These are phyloP conservation scores for Tribolium castaneum DNA, from an alignment of 1,140 invertebrate genomes.

Conservation along the genomic window DNA sequence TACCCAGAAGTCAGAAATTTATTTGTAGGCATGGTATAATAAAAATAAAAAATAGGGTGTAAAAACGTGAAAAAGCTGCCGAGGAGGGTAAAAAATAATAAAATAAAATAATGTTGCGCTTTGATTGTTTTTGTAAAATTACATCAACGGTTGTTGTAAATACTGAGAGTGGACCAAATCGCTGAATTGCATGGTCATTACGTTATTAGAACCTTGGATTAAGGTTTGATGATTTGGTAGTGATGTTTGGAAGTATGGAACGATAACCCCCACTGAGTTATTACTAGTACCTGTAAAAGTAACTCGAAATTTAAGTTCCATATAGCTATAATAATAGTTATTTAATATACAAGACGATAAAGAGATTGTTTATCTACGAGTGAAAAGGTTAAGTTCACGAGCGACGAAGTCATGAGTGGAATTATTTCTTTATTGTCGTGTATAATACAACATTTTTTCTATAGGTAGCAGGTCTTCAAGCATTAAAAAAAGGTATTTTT, in stretches of 20 bases:
- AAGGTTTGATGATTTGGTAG: conserved; percentile 52
- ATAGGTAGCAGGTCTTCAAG: no score
- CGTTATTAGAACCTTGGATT: conserved; percentile 37
- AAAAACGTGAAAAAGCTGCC: not conserved
- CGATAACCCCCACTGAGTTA: conserved; percentile 48
- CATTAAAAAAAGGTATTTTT: no score
- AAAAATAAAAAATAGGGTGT: not conserved
- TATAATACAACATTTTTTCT: no score
- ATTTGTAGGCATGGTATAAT: not conserved
- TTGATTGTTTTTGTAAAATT: conserved; percentile 2
- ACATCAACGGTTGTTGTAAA: conserved; percentile 42
- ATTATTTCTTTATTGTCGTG: no score
- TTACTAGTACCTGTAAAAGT: conserved; percentile 39
- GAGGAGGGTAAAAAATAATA: no score
- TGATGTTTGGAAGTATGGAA: conserved; percentile 54
- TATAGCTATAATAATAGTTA: no score
- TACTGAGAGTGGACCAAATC: conserved; percentile 47
- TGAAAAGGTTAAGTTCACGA: no score
- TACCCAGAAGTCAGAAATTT: no score
- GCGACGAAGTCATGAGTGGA: no score
- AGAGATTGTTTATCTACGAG: no score
- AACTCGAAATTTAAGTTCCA: not conserved
- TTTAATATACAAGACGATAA: no score
- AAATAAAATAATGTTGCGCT: not conserved
- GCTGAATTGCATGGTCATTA: conserved; percentile 48